A percentile compares a stretch with the other conserved stretches of the same genome.
Evolutionary conservation across 2,797 vertebrate species (phyloP).

Genomic region (Enteromius treurensis): DNA sequence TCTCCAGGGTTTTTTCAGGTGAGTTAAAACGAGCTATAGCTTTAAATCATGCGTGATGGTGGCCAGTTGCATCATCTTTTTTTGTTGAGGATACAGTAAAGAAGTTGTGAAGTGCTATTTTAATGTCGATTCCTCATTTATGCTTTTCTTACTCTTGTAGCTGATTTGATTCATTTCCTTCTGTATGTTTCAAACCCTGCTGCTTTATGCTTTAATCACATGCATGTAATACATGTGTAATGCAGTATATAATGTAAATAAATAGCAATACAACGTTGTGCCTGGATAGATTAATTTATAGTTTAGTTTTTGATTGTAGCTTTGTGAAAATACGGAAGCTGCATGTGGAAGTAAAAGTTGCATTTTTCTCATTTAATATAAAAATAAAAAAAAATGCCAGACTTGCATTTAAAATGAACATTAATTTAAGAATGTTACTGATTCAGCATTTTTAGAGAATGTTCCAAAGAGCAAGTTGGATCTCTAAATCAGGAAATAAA

Average conservation of each 20-base stretch:
- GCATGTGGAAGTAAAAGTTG: background rate
- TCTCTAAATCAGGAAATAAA: background rate
- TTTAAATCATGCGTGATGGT: background rate
- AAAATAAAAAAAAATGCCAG: background rate
- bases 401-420: too few species aligned
- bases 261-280: background rate
- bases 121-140: background rate
- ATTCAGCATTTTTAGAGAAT: background rate
- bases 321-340: background rate
- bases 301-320: background rate
- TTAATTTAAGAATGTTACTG: background rate
- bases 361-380: background rate
- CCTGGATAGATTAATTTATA: background rate
- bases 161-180: background rate
- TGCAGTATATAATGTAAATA: background rate
- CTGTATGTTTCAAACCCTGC: background rate
- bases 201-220: background rate
- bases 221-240: background rate
- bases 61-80: background rate
- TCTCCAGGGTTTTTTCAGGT: slow-evolving; percentile 77
- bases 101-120: background rate
- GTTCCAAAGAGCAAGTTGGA: background rate
- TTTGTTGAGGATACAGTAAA: background rate
- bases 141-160: background rate
- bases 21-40: slow-evolving; percentile 54